These are phyloP conservation scores for Lagopus leucura DNA, from an alignment of 2,113 vertebrate genomes.

Conservation along the genomic window DNA sequence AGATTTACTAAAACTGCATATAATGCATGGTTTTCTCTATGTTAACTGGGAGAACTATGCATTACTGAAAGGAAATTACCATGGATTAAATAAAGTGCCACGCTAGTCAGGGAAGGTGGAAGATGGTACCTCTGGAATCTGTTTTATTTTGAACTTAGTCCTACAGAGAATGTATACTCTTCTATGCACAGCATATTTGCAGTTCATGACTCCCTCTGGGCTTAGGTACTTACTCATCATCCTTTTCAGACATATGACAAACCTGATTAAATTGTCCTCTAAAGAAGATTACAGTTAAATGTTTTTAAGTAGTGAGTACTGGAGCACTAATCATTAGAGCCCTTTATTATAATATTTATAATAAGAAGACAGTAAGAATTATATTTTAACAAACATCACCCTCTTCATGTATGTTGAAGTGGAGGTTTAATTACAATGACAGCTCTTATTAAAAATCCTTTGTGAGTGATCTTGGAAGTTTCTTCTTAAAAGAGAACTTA, in stretches of 20 bases:
- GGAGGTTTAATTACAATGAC: not conserved
- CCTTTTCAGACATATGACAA: not conserved
- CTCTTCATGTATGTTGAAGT: not conserved
- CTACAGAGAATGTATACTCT: not conserved
- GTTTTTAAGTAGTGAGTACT: not conserved
- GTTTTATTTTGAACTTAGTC: not conserved
- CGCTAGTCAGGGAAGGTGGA: not conserved
- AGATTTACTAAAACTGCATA: not conserved
- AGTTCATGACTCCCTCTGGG: not conserved
- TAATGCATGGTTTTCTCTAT: not conserved
- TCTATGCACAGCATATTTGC: not conserved
- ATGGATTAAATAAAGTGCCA: not conserved
- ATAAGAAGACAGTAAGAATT: not conserved
- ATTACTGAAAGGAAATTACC: not conserved
- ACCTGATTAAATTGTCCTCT: not conserved
- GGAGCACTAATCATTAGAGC: not conserved
- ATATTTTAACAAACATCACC: not conserved
- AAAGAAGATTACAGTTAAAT: not conserved
- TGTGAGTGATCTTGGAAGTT: not conserved
- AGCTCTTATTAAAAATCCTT: not conserved
- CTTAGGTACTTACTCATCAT: not conserved
- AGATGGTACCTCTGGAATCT: not conserved
- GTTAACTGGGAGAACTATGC: not conserved
- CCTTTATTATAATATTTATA: not conserved
- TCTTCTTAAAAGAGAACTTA: not conserved